Evolutionary conservation across 2,113 vertebrate genomes (phyloP), one percentile per base, ranked within the genome.

Genomic region (Crotalus helleri): DNA sequence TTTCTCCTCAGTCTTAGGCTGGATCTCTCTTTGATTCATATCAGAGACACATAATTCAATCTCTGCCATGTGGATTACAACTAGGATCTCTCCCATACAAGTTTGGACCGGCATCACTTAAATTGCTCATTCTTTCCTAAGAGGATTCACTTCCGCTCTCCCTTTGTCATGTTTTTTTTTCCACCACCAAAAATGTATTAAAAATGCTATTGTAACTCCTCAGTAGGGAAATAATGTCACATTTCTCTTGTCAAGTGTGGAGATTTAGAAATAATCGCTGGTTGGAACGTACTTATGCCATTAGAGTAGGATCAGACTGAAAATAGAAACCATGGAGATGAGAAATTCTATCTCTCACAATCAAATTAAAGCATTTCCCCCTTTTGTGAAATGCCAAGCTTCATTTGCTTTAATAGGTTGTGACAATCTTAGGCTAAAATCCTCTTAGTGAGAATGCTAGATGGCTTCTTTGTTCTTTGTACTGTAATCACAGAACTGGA

Each of bases 321-420:
- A 46, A 89, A 89, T 8, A 61, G 88, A 61, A 89, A 89, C 88
- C 88, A 61, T 61, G 88, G 88, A 89, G 88, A 89, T 89, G 57
- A 61, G 23, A 59, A 46, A 61, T 89, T 89, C 21, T 89, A 59
- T 89, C 23, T 89, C 88, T 89, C 57, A 15, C 88, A 61, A 89
- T 89, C 88, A 61, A 89, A 89, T 89, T 89, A 89, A 61, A 49
- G 88, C 39, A 58, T 89, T 29, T 46, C 57, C 55, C 21, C 55
- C 88, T 61, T 61, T 46, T 59, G 23, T 89, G 55, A 89, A 89
- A 89, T 89, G 88, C 57, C 88, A 89, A 39, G 39, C 88, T 46
- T 89, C 57, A 61, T 89, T 89, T 89, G 88, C 88, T 59, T 59
- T 89, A 59, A 89, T 89, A 89, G 88, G 88, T 89, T 59, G 88